Base-by-base conservation (phyloP, 2,113 vertebrate species). In the Chaetorhynchus papuensis region DNA sequence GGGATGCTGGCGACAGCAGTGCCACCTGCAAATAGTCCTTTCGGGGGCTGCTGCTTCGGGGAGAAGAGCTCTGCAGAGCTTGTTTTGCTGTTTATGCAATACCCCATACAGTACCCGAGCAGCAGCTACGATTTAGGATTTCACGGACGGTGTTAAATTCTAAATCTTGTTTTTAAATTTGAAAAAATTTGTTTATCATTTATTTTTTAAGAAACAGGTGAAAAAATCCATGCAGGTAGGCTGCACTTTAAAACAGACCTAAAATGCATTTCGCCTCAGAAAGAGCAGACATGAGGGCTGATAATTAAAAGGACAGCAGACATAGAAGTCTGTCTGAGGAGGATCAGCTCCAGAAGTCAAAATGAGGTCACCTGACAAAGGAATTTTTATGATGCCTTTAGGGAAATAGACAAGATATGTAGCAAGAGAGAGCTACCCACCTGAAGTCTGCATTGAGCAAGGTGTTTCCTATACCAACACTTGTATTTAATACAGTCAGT, bases 31-130 rank as follows among this genome's bases (percentile, higher is more conserved):
- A 1, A 15, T 4, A 2, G 45, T 57, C 10, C 49, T 18, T 5
- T 7, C 0, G 15, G 56, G 21, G 16, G 44, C 59, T 41, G 61
- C 47, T 24, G 53, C 66, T 20, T 3, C 17, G 64, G 11, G 5
- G 56, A 28, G 26, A 3, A 21, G 27, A 41, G 35, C 57, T n/a
- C n/a, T 42, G 23, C 69, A 1, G 27, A 33, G 84, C 68, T 31
- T 5, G 0, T 31, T 33, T 30, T 33, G 33, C 35, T 7, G 0
- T 1, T 3, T 3, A 19, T 16, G 5, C 11, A 7, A 4, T 7
- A 2, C 3, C 44, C 27, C 23, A 0, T 4, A 2, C 5, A 0
- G 3, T 11, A 7, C 20, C 13, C 30, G 12, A 72, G 47, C 59
- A 5, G 45, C 57, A 4, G 19, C 31, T 45, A 3, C 19, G 44